Percentiles rank a stretch among this genome's conserved stretches.
phyloP scores from a whole-genome alignment of 2,888 invertebrate genomes.

The Coecobrya sp. region DNA sequence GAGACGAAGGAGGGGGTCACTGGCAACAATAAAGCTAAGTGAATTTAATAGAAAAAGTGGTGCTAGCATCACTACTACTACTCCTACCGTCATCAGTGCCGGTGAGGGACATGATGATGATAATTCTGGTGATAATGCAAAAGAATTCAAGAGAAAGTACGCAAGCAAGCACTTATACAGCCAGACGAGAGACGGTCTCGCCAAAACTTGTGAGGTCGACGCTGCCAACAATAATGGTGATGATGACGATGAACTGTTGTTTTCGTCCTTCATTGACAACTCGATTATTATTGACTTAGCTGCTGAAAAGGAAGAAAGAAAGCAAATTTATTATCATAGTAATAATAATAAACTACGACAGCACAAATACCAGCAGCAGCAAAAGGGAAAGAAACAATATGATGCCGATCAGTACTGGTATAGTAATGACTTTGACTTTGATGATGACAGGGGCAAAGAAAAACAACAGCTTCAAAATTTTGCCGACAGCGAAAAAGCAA shows the following conservation, averaged over 20 bases:
- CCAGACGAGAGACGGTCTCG: neutral
- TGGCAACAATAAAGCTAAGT: slow-evolving; percentile 50
- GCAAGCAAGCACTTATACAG: slow-evolving; percentile 10
- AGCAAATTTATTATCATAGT: slow-evolving; percentile 32
- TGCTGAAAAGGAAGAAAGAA: neutral
- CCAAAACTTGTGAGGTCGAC: slow-evolving; percentile 33
- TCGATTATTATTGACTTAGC: slow-evolving; percentile 59
- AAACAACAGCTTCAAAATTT: slow-evolving; percentile 55
- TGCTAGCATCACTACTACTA: neutral
- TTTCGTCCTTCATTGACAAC: slow-evolving; percentile 20
- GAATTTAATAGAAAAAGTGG: slow-evolving; percentile 65
- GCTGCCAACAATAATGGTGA: neutral
- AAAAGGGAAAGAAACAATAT: slow-evolving; percentile 20
- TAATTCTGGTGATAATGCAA: slow-evolving; percentile 50
- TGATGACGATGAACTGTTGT: slow-evolving; percentile 17
- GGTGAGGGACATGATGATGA: neutral
- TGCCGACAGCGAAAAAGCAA: slow-evolving; percentile 23
- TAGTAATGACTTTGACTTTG: slow-evolving; percentile 46
- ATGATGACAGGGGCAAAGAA: slow-evolving; percentile 68
- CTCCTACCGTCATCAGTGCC: neutral
- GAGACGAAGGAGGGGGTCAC: slow-evolving; percentile 67
- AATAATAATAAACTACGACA: slow-evolving; percentile 40
- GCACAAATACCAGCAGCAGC: neutral
- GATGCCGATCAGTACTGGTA: slow-evolving; percentile 32
- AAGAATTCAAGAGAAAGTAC: slow-evolving; percentile 65